Evolutionary conservation across 2,888 invertebrate genomes (phyloP), one percentile per base, ranked within the genome.

Genomic region (Drymonia ruficornis): DNA sequence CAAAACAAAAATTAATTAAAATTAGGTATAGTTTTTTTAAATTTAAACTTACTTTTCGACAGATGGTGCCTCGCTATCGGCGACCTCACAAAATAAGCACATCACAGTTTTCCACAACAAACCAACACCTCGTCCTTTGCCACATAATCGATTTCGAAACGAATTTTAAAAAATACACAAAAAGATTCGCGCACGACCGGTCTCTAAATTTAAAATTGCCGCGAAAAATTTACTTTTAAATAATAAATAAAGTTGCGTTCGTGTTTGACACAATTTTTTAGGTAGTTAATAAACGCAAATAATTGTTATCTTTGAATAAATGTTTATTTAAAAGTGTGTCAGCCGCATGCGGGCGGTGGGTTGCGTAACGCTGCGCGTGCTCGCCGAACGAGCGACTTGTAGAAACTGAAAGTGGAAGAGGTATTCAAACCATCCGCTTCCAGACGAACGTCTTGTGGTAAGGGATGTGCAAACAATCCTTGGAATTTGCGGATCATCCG

Each of bases 361-460:
- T 83, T 83, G 74, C 82, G 75, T 75, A 82, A 81, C 70, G 63
- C 74, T 67, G 61, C 71, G 81, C 89, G 91, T 86, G 89, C 75
- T 80, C 66, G 63, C 86, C 65, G 64, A 60, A 69, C 83, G 76
- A 80, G 73, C 70, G 73, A 74, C 76, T 76, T 69, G 71, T 72
- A 72, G 88, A 91, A 91, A 91, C 91, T 91, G 91, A 91, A 90
- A 91, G 91, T 90, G 81, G 74, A 62, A 61, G 65, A 66, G 55
- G 65, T 43, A 52, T 67, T 61, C 16, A 9, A 23, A 23, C 23
- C 31, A 31, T 9, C 4, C 36, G 4, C 9, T 36, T 28, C 45
- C 72, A 67, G 67, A 57, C 72, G 49, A 55, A 49, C 56, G 63
- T 63, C 67, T 66, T 65, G 64, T 46, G 45, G 58, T 59, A 70